Conservation (phyloP, 2,797 vertebrate genomes). For the Scleropages formosus region DNA sequence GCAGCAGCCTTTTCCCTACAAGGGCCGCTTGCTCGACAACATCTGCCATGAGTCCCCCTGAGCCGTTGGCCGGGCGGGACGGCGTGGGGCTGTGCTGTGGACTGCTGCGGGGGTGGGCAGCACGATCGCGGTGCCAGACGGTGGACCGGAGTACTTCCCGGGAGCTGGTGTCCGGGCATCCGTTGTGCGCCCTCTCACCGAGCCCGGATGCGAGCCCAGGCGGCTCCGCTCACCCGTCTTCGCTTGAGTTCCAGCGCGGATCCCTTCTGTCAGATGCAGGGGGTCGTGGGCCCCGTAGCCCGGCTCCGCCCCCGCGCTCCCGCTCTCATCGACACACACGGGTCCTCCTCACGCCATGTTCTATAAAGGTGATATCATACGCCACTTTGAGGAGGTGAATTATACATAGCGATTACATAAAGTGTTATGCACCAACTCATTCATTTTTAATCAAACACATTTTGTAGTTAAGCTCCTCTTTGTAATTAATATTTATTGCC, state of each 20-base stretch:
- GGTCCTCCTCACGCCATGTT: slow-evolving; percentile 40
- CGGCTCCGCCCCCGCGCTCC: not conserved
- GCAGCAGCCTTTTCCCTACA: slow-evolving; percentile 36
- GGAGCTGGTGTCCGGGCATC: too few species aligned
- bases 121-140: not conserved
- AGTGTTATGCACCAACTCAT: slow-evolving; percentile 59
- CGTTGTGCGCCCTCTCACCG: too few species aligned
- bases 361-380: slow-evolving; percentile 55
- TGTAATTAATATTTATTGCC: slow-evolving; percentile 40
- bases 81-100: not conserved
- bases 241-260: too few species aligned
- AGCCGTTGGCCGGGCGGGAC: not conserved
- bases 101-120: not conserved
- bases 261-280: too few species aligned
- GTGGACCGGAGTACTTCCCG: too few species aligned
- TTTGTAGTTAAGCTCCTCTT: slow-evolving; percentile 56
- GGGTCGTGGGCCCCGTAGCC: not conserved
- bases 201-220: too few species aligned
- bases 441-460: slow-evolving; percentile 66
- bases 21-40: slow-evolving; percentile 41
- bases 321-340: not conserved
- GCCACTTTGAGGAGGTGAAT: slow-evolving; percentile 66
- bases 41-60: slow-evolving; percentile 37
- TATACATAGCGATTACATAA: slow-evolving; percentile 66
- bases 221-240: too few species aligned